Conservation (phyloP, 2,888 invertebrate genomes). For the Ochlodes sylvanus region DNA sequence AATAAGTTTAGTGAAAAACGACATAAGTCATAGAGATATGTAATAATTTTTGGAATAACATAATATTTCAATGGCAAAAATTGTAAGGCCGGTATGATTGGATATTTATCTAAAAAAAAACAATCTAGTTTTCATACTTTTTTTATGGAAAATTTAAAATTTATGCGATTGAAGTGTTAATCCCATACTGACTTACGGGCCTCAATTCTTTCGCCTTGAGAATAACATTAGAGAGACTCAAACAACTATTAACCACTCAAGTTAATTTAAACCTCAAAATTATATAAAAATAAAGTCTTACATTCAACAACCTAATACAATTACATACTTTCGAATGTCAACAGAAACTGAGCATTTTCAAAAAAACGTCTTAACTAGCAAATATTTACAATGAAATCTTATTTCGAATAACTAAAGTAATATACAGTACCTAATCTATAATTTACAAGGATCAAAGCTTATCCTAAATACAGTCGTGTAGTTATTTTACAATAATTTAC, state of each 20-base stretch:
- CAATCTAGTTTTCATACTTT: too few species aligned
- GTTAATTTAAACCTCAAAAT: background rate
- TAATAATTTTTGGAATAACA: background rate
- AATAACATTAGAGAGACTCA: slow-evolving; percentile 8
- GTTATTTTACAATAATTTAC: slow-evolving; percentile 82
- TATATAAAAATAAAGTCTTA: slow-evolving; percentile 48
- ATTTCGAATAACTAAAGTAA: slow-evolving; percentile 69
- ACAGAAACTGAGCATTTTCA: slow-evolving; percentile 49
- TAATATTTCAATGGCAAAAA: background rate
- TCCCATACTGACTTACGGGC: background rate
- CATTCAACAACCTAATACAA: slow-evolving; percentile 25
- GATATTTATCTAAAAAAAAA: too few species aligned
- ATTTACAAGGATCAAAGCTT: slow-evolving; percentile 63
- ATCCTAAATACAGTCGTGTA: slow-evolving; percentile 74
- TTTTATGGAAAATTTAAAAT: too few species aligned
- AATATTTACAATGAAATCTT: slow-evolving; percentile 79
- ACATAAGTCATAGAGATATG: background rate
- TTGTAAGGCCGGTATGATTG: background rate
- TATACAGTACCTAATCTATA: slow-evolving; percentile 67
- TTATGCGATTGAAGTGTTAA: too few species aligned
- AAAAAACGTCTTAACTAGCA: slow-evolving; percentile 52
- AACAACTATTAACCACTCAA: background rate
- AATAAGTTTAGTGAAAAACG: background rate
- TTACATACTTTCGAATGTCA: slow-evolving; percentile 15
- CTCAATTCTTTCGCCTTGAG: background rate